Percentiles rank a stretch among this genome's conserved stretches.
Evolutionary conservation across 2,888 invertebrate genomes (phyloP).

Genomic region (Mimas tiliae): DNA sequence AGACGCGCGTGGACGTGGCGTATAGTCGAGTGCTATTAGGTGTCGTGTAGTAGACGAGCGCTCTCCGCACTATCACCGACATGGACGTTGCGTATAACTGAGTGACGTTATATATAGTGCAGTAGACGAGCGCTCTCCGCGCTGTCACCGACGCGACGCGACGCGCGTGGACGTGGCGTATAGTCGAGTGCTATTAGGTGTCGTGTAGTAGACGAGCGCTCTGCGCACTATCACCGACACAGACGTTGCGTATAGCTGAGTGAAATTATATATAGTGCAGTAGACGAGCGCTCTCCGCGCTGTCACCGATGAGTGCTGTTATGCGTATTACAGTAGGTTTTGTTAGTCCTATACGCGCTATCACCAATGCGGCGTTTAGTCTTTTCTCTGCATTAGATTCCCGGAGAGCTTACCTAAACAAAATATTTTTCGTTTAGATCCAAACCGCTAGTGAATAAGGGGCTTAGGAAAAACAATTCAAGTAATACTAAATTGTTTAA

Average conservation of each 20-base stretch:
- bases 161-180: no score
- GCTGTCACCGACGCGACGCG: not conserved
- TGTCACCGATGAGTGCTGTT: not conserved
- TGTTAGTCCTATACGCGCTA: not conserved
- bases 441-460: conserved; percentile 10
- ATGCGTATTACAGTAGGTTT: not conserved
- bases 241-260: no score
- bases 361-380: not conserved
- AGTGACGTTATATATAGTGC: not conserved
- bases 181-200: not conserved
- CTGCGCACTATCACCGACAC: no score
- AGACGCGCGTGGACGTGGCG: no score
- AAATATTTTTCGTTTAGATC: not conserved
- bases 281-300: conserved; percentile 7
- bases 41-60: not conserved
- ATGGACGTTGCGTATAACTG: not conserved
- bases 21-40: not conserved
- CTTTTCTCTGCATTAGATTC: not conserved
- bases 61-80: not conserved
- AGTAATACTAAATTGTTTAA: conserved; percentile 25
- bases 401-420: not conserved
- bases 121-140: not conserved
- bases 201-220: no score
- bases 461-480: conserved; percentile 12
- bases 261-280: no score